Base-by-base conservation (phyloP, 2,797 vertebrate genomes). In the Pelodytes ibericus region DNA sequence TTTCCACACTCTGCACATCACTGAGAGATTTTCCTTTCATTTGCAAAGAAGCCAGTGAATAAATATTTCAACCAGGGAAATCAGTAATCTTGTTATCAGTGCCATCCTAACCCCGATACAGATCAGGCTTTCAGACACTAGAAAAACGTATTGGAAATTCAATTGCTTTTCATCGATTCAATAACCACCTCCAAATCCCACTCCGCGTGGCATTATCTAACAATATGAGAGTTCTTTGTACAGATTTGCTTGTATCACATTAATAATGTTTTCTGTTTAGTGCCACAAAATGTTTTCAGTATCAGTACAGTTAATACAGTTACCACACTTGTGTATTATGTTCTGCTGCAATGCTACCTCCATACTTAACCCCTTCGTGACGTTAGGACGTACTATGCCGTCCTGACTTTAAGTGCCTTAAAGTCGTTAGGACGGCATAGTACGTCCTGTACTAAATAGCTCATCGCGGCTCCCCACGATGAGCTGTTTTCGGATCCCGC, bases 151-250 rank as follows among this genome's bases (percentile, higher is more conserved):
- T 9, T 71, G 27, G 24, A 7, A 84, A 27, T 29, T 2, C 39
- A 81, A 80, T 71, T 75, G 49, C 57, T 74, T 44, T 53, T 29
- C 27, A 77, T 31, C 31, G 60, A 20, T 74, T 80, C 67, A 83
- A 16, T 10, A 74, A n/a, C 1, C 13, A 13, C 3, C 71, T 0
- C 0, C 0, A 61, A 47, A 63, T 72, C 58, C 67, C 26, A 65
- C n/a, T 59, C n/a, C 30, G 22, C 53, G 9, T 56, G 2, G 25
- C n/a, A 16, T 49, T 41, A 53, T 36, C 15, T 58, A 25, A 60
- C n/a, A 47, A 49, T 10, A 64, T 53, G 18, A 8, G 18, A 16
- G 61, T 59, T 59, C 22, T 47, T 36, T 16, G 36, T 27, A 49
- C 51, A 51, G 13, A 41, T 76, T 71, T 72, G 68, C n/a, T 49